Conservation (phyloP, 2,797 vertebrate genomes). For the Enteromius thamalakanensis region DNA sequence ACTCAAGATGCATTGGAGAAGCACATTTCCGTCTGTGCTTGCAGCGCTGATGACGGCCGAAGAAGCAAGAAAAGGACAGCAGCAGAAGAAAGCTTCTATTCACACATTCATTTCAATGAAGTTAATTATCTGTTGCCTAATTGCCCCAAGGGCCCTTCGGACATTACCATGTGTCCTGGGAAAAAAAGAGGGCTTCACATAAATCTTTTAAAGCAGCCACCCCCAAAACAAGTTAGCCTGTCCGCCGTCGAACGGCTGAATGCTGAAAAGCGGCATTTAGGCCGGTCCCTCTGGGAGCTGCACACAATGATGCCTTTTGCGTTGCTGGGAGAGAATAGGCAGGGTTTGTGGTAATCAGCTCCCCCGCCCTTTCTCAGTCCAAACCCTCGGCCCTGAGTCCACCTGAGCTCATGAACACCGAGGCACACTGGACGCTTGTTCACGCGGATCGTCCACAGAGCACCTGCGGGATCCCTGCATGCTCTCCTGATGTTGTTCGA, state of each 20-base stretch:
- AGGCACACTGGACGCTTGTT: conserved; percentile 36
- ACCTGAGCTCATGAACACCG: conserved; percentile 32
- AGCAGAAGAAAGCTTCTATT: conserved; percentile 67
- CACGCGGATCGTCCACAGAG: neutral
- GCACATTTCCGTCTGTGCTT: conserved; percentile 9
- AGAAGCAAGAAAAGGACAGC: conserved; percentile 49
- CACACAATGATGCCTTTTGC: conserved; percentile 64
- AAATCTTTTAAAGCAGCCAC: conserved; percentile 63
- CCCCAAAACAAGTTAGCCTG: conserved; percentile 56
- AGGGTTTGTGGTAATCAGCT: conserved; percentile 56
- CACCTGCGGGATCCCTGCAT: conserved; percentile 20
- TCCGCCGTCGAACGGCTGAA: conserved; percentile 52
- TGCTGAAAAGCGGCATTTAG: conserved; percentile 65
- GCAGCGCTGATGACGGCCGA: conserved; percentile 26
- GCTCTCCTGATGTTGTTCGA: conserved; percentile 23
- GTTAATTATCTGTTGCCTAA: conserved; percentile 75
- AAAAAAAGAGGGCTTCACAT: conserved; percentile 66
- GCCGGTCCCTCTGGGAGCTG: conserved; percentile 53
- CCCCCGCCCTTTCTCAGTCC: conserved; percentile 41
- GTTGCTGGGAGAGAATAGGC: conserved; percentile 34
- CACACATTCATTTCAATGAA: conserved; percentile 66
- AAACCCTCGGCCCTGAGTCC: conserved; percentile 14
- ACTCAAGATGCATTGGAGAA: conserved; percentile 25
- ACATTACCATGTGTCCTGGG: conserved; percentile 59
- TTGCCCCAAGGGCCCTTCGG: conserved; percentile 64